A percentile compares a stretch with the other conserved stretches of the same genome.
These are phyloP conservation scores for Drosophila siamana DNA, from an alignment of 2,888 invertebrate species.

Conservation along the genomic window DNA sequence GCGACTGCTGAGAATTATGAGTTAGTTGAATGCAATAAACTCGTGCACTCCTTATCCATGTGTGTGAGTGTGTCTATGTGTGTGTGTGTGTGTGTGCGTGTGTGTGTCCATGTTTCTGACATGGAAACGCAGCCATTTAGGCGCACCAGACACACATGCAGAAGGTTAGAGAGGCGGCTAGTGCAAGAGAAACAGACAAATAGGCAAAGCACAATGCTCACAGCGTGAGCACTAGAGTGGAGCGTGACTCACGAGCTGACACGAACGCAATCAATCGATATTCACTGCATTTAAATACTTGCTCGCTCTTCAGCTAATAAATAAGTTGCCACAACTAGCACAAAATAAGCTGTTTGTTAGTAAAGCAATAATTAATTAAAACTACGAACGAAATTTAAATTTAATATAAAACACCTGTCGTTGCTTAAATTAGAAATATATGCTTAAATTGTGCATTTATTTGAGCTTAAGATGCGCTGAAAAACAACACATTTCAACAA, in stretches of 20 bases:
- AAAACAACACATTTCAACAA: no score
- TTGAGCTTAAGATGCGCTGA: no score
- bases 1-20: constrained; percentile 62
- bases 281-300: no score
- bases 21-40: constrained; percentile 72
- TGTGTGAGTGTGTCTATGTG: constrained; percentile 3
- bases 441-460: no score
- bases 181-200: constrained; percentile 6
- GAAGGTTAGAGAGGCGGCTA: constrained; percentile 14
- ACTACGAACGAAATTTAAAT: no score
- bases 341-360: no score
- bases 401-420: no score
- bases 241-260: constrained; percentile 2
- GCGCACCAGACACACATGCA: constrained; percentile 40
- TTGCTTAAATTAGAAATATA: no score
- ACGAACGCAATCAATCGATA: not conserved
- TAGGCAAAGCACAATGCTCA: constrained; percentile 11
- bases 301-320: no score
- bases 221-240: not conserved
- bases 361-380: no score
- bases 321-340: no score
- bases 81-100: constrained; percentile 3
- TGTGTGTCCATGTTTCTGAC: constrained; percentile 28
- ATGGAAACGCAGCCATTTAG: constrained; percentile 66
- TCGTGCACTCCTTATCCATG: constrained; percentile 22